Conservation (phyloP, 2,888 invertebrate species). For the Aphodius granarius region DNA sequence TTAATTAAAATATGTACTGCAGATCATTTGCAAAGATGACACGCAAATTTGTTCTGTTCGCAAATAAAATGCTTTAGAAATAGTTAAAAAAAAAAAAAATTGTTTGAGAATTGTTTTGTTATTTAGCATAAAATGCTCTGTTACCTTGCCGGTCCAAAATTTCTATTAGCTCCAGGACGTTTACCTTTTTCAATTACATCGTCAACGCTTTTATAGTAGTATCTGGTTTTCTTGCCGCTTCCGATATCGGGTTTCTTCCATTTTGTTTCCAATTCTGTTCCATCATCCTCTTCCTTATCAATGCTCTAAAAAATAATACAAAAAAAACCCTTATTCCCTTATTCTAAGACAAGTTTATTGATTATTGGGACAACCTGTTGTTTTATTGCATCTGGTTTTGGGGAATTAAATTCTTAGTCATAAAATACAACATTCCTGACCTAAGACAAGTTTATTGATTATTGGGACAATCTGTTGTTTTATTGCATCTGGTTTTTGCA, state of each 20-base stretch:
- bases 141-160: constrained; percentile 48
- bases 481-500: too few relatives aligned
- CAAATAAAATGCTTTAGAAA: not conserved
- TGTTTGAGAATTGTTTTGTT: not conserved
- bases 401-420: too few relatives aligned
- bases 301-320: constrained; percentile 23
- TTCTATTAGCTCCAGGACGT: constrained; percentile 55
- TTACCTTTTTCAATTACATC: constrained; percentile 89
- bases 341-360: too few relatives aligned
- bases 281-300: constrained; percentile 50
- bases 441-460: too few relatives aligned
- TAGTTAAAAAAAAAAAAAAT: not conserved
- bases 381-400: too few relatives aligned
- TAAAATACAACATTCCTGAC: too few relatives aligned
- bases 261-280: constrained; percentile 63
- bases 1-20: too few relatives aligned
- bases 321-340: not conserved
- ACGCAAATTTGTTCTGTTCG: not conserved
- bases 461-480: too few relatives aligned
- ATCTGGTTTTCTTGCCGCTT: constrained; percentile 67
- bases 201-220: constrained; percentile 82
- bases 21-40: constrained; percentile 13
- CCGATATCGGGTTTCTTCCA: constrained; percentile 68
- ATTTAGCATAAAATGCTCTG: constrained; percentile 17
- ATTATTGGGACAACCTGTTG: too few relatives aligned